Evolutionary conservation across 2,797 vertebrate genomes (phyloP), one percentile per base, ranked within the genome.

Genomic region (Dendrocincla tyrannina): DNA sequence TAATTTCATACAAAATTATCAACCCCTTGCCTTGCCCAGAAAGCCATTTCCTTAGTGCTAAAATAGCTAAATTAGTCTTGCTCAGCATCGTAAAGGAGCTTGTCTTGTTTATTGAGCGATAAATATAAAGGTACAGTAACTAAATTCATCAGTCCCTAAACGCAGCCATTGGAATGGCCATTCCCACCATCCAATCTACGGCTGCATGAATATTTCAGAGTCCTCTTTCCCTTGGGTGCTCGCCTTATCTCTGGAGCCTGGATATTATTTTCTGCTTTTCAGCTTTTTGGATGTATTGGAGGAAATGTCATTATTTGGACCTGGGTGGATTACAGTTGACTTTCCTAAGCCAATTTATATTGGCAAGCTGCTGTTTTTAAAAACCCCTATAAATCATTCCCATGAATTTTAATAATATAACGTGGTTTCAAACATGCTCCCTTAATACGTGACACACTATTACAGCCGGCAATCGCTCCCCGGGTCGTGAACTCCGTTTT

Each of bases 141-240:
- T 96, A 95, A 96, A 96, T 97, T 95, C 91, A 95, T 97, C 96
- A 94, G 94, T 88, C 96, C 91, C 95, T 95, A 95, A 96, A 95
- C 9, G 13, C 64, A 81, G 93, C 89, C 88, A 5, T 66, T 59
- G 91, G 96, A 97, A 95, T 2, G n/a, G 83, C 84, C 78, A 23
- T 88, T 96, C 81, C 92, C 79, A 86, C 85, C 95, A 96, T 89
- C 86, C 95, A 96, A 96, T 95, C 93, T 96, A 59, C 5, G 8
- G 53, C 4, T 23, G n/a, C 97, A 97, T 96, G 93, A 97, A 96
- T 97, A 95, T 97, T 97, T 97, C 95, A 97, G 83, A 82, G 85
- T 47, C 82, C 91, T 33, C 85, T 41, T 76, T 95, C 96, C 95
- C 92, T n/a, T 80, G 84, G 93, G 96, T 79, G 24, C 93, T 91